A percentile compares a stretch with the other conserved stretches of the same genome.
phyloP scores from a whole-genome alignment of 2,888 invertebrate genomes.

The Tipula confusa region DNA sequence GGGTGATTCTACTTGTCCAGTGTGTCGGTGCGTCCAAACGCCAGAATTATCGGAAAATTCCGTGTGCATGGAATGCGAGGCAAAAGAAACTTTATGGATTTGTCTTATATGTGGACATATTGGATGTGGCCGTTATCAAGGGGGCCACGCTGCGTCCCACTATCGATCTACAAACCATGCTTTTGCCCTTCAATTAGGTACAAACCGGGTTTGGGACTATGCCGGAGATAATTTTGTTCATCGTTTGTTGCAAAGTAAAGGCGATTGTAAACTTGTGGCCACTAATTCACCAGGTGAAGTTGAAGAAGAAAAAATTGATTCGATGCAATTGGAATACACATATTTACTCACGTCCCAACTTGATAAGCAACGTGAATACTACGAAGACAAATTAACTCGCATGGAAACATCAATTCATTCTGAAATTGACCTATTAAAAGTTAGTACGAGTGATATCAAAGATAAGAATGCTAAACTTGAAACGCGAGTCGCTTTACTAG shows the following conservation, averaged over 20 bases:
- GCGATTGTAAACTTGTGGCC: conserved; percentile 92
- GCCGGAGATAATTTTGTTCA: conserved; percentile 90
- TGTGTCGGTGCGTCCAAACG: conserved; percentile 74
- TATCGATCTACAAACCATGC: conserved; percentile 94
- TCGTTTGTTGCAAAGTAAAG: conserved; percentile 91
- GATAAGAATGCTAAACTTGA: conserved; percentile 51
- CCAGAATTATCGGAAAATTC: conserved; percentile 56
- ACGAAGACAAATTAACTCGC: conserved; percentile 71
- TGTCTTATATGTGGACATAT: conserved; percentile 98
- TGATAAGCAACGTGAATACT: conserved; percentile 88
- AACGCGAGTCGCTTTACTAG: conserved; percentile 54
- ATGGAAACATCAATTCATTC: conserved; percentile 50
- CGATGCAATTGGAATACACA: conserved; percentile 93
- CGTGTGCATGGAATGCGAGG: conserved; percentile 58
- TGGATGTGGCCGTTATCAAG: conserved; percentile 88
- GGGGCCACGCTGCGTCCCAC: conserved; percentile 94
- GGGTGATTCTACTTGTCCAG: conserved; percentile 96
- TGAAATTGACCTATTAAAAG: conserved; percentile 56
- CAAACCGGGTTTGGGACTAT: conserved; percentile 98
- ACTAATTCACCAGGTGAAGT: conserved; percentile 59
- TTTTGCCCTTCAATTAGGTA: conserved; percentile 93
- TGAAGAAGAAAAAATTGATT: conserved; percentile 80
- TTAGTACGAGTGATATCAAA: conserved; percentile 53
- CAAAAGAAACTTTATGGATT: conserved; percentile 88
- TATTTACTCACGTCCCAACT: conserved; percentile 93